Base-by-base conservation (phyloP, 2,113 vertebrate species). In the Martes martes region DNA sequence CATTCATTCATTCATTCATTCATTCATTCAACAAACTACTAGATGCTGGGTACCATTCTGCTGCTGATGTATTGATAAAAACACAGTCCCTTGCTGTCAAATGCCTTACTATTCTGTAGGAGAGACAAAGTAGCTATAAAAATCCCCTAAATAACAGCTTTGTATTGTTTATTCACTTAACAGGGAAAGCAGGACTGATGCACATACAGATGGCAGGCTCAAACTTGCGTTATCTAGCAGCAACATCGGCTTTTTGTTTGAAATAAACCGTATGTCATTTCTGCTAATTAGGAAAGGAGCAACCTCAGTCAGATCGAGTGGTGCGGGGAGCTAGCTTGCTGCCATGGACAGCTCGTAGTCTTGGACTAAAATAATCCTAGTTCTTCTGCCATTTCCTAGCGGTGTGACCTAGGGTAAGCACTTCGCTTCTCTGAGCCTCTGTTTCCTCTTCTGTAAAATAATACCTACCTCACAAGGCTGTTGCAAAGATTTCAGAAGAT, bases 391-490 rank as follows among this genome's bases (percentile, higher is more conserved):
- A 86, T 94, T 94, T 86, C 87, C 36, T 95, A 79, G 65, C 0
- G 6, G 28, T 91, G 36, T 89, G 82, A 89, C 78, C 81, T 82
- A 88, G n/a, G 82, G 71, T 74, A 96, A 91, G 39, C 50, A 89
- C 45, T 95, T 94, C 45, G 93, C 50, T 96, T 96, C 71, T 94
- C 76, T n/a, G n/a, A 96, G 61, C 52, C 31, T 39, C 90, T 93
- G 91, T 91, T 96, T 91, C 28, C 33, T 94, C 57, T 91, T 97
- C 82, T 89, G 57, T 96, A 91, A 97, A 93, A 89, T 91, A 96
- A 93, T 93, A 84, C 55, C 74, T 94, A 88, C 59, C 94, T 97
- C 83, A 95, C 69, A 96, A 95, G 63, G 55, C 84, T 96, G 36
- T 87, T 95, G 80, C 71, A 90, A 95, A 97, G 31, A 91, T 96